Percentiles rank a stretch among this genome's conserved stretches.
phyloP scores from a whole-genome alignment of 2,113 vertebrate genomes.

The Erythrolamprus reginae region DNA sequence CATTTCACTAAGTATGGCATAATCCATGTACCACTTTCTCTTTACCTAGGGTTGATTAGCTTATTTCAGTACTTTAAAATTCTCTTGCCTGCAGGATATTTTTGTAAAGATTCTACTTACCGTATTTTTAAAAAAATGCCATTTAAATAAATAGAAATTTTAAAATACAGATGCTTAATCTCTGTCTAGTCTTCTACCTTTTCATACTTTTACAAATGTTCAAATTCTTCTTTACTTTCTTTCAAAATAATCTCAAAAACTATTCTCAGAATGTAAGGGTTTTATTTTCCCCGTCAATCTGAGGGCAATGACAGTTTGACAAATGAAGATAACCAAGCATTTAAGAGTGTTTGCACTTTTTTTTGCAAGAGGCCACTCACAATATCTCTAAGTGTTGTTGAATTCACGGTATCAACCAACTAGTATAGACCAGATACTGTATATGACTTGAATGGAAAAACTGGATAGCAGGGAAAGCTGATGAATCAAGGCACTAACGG shows the following conservation, averaged over 20 bases:
- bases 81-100: background rate
- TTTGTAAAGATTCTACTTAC: background rate
- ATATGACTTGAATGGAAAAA: background rate
- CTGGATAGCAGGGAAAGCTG: background rate
- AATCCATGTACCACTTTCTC: background rate
- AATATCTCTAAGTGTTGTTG: background rate
- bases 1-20: background rate
- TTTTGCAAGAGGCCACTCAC: background rate
- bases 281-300: background rate
- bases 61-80: background rate
- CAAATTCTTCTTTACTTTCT: background rate
- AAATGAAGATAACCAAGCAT: background rate
- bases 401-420: background rate
- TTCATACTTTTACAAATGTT: background rate
- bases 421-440: background rate
- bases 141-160: conserved; percentile 8
- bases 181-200: background rate
- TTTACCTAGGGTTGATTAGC: background rate
- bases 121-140: background rate
- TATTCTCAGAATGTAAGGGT: background rate
- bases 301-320: background rate
- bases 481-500: background rate
- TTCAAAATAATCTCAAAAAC: background rate
- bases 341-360: background rate
- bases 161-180: too few species aligned